These are phyloP conservation scores for Lasaia peninsularis DNA, from an alignment of 1,140 invertebrate genomes.

Conservation along the genomic window DNA sequence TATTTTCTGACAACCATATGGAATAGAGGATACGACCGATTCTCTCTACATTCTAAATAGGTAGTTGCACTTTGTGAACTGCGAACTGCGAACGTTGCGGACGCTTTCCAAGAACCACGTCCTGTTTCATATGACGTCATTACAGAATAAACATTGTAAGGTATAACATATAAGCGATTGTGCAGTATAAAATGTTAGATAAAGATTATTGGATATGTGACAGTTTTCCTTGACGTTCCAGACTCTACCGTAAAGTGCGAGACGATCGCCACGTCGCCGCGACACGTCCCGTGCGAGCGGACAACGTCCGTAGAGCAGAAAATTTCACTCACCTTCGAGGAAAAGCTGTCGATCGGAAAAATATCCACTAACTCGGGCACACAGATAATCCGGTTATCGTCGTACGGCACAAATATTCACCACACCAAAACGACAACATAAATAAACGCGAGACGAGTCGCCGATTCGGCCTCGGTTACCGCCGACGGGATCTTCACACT, in stretches of 20 bases:
- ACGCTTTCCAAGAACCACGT: slow-evolving; percentile 28
- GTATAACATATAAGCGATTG: slow-evolving; percentile 12
- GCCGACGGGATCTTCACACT: slow-evolving; percentile 54
- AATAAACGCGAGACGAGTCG: slow-evolving; percentile 64
- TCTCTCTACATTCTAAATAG: slow-evolving; percentile 54
- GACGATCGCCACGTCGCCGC: slow-evolving; percentile 61
- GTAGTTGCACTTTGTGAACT: slow-evolving; percentile 8
- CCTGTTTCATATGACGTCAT: slow-evolving; percentile 40
- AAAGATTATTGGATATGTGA: neutral
- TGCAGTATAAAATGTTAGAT: slow-evolving; percentile 2
- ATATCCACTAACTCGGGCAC: slow-evolving; percentile 68
- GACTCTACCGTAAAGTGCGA: slow-evolving; percentile 38
- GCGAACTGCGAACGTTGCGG: slow-evolving; percentile 9
- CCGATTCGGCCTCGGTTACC: slow-evolving; percentile 35
- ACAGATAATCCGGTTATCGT: slow-evolving; percentile 74
- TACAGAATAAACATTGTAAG: slow-evolving; percentile 16
- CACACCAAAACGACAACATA: slow-evolving; percentile 76
- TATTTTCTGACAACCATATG: slow-evolving; percentile 67
- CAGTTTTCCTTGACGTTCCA: slow-evolving; percentile 37
- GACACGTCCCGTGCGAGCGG: slow-evolving; percentile 34
- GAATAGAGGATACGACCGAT: slow-evolving; percentile 56
- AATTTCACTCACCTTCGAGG: slow-evolving; percentile 65
- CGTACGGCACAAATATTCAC: slow-evolving; percentile 75
- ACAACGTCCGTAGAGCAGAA: slow-evolving; percentile 42
- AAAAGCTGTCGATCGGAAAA: slow-evolving; percentile 58